phyloP scores from a whole-genome alignment of 1,140 invertebrate species.

The Glomeris maerens region DNA sequence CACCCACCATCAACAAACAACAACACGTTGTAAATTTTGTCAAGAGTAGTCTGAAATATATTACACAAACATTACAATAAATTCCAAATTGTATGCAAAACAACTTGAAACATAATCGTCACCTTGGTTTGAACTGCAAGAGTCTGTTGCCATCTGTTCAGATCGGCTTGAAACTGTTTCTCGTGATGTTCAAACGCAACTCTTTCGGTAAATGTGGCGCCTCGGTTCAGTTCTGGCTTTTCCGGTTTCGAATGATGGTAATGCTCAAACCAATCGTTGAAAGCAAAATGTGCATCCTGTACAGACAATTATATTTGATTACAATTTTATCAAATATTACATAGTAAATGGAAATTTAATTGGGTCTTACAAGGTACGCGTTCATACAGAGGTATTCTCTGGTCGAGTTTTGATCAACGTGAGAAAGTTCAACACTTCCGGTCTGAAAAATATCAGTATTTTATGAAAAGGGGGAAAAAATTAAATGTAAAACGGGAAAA shows the following conservation, averaged over 20 bases:
- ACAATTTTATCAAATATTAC: neutral
- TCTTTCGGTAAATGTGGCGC: conserved; percentile 67
- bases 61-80: conserved; percentile 10
- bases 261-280: conserved; percentile 73
- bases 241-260: conserved; percentile 63
- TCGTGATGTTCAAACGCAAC: conserved; percentile 69
- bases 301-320: conserved; percentile 13
- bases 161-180: conserved; percentile 57
- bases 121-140: conserved; percentile 48
- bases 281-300: conserved; percentile 65
- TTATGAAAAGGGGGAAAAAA: neutral
- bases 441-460: conserved; percentile 21
- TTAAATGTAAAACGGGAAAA: conserved; percentile 5
- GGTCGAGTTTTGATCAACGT: neutral
- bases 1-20: conserved; percentile 79
- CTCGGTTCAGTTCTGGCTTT: conserved; percentile 26
- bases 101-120: conserved; percentile 9
- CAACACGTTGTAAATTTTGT: conserved; percentile 71
- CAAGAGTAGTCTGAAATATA: conserved; percentile 47
- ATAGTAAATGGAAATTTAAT: neutral
- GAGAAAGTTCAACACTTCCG: conserved; percentile 26
- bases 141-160: conserved; percentile 57
- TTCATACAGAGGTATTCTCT: conserved; percentile 10
- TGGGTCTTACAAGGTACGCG: conserved; percentile 31
- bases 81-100: neutral